Conservation (phyloP, 2,888 invertebrate genomes). For the Lasioglossum malachurum region DNA sequence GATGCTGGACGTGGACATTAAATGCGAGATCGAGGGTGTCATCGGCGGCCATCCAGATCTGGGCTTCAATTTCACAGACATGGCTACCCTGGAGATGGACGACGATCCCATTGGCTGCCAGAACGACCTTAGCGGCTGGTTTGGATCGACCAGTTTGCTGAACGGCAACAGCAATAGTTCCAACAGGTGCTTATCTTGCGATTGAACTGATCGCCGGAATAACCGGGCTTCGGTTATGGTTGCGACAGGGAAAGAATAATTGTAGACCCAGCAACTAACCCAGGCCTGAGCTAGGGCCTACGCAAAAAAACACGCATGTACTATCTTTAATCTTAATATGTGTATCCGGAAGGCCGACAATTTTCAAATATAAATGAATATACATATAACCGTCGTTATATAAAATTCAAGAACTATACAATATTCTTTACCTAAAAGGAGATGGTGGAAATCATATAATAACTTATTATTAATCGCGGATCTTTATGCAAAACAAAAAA, state of each 20-base stretch:
- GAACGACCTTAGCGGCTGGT: slow-evolving; percentile 80
- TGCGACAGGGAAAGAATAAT: background rate
- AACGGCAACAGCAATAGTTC: slow-evolving; percentile 83
- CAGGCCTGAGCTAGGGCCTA: background rate
- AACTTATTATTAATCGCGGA: too few relatives aligned
- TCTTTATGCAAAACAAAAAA: too few relatives aligned
- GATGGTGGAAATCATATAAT: too few relatives aligned
- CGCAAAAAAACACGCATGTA: too few relatives aligned
- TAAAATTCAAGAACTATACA: too few relatives aligned
- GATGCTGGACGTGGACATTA: slow-evolving; percentile 96
- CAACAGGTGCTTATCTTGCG: slow-evolving; percentile 75
- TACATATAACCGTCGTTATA: too few relatives aligned
- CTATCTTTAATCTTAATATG: too few relatives aligned
- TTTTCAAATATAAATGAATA: too few relatives aligned
- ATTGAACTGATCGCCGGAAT: background rate
- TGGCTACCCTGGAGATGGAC: slow-evolving; percentile 88
- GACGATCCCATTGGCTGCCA: slow-evolving; percentile 85
- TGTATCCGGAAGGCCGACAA: too few relatives aligned
- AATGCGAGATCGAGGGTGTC: slow-evolving; percentile 93
- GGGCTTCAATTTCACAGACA: slow-evolving; percentile 87
- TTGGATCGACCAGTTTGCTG: slow-evolving; percentile 79
- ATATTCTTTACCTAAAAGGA: too few relatives aligned
- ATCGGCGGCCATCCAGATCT: slow-evolving; percentile 88
- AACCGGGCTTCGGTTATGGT: background rate
- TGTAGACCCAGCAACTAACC: background rate